Conservation (phyloP, 2,113 vertebrate species). For the Sturnira hondurensis region DNA sequence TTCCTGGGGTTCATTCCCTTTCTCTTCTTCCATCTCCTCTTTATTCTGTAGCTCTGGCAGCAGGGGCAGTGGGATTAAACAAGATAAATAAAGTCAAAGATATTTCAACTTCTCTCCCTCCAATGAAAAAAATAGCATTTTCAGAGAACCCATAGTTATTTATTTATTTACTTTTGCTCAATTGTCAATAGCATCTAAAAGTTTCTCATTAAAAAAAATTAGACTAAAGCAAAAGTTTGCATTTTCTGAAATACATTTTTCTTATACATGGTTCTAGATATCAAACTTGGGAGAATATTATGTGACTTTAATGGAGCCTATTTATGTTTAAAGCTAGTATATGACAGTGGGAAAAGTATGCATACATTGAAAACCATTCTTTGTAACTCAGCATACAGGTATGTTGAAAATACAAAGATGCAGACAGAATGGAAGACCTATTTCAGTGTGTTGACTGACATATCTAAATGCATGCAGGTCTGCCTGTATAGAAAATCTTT, state of each 20-base stretch:
- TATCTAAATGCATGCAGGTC: not conserved
- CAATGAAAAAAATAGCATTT: not conserved
- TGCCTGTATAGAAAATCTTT: not conserved
- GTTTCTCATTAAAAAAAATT: not conserved
- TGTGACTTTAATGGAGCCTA: not conserved
- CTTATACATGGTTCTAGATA: not conserved
- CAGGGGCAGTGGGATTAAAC: not conserved
- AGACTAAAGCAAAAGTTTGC: slow-evolving; percentile 16
- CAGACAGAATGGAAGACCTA: not conserved
- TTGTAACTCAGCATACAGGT: not conserved
- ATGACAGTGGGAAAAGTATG: not conserved
- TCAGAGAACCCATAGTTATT: not conserved
- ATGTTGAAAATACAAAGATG: slow-evolving; percentile 36
- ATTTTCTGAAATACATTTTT: slow-evolving; percentile 31
- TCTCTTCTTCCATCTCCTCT: not conserved
- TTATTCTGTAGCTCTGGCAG: not conserved
- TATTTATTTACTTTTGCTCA: not conserved
- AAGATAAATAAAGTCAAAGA: not conserved
- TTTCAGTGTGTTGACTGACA: not conserved
- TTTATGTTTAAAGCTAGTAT: slow-evolving; percentile 28
- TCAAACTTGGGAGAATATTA: not conserved
- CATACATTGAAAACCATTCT: not conserved
- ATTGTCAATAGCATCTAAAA: not conserved
- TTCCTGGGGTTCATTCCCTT: not conserved
- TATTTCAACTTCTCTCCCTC: not conserved